Base-by-base conservation (phyloP, 53 echinoderm and acorn worm genomes). In the Zoroaster sp. region DNA sequence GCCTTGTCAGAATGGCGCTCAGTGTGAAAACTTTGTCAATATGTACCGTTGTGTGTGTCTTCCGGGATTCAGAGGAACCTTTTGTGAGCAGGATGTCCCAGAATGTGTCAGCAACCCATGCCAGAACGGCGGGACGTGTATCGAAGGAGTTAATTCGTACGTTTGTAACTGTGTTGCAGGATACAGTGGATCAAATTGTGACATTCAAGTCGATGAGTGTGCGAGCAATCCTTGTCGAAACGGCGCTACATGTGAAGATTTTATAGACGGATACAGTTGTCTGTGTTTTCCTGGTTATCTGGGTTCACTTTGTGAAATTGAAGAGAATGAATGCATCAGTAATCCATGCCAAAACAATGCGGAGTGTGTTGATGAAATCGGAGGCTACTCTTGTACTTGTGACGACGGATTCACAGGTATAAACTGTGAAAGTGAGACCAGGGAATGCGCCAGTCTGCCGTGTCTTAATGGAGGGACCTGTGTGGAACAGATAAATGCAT, bases 1-100 rank as follows among this genome's bases (percentile, higher is more conserved):
- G 34, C 93, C 93, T 9, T 93, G 93, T 59, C 72, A 52, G 63
- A 93, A 93, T 38, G 77, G 80, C 30, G 93, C 78, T 21, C 12
- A 37, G 25, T 93, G 93, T 75, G 52, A 25, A 13, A 89, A 93
- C 20, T 15, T 68, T 5, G 70, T 72, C 15, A 80, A 80, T n/a
- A 59, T 51, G 80, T 91, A 59, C 63, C 47, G 51, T 33, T 91
- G 92, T 42, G 40, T 36, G 1, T 91, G 92, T 59, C 39, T 18
- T 8, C 43, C 80, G 14, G 92, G 92, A 65, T 91, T 23, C 53
- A 33, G 59, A 8, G 92, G 92, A 3, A 88, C 53, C 13, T 30
- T 78, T 15, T 91, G 92, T 18, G 92, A 91, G 59, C 69, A 63
- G 41, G 30, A 91, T 21, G 80, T 88, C 43, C 69, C 52, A 32